Conservation (phyloP, 2,888 invertebrate species). For the Synanthedon tipuliformis region DNA sequence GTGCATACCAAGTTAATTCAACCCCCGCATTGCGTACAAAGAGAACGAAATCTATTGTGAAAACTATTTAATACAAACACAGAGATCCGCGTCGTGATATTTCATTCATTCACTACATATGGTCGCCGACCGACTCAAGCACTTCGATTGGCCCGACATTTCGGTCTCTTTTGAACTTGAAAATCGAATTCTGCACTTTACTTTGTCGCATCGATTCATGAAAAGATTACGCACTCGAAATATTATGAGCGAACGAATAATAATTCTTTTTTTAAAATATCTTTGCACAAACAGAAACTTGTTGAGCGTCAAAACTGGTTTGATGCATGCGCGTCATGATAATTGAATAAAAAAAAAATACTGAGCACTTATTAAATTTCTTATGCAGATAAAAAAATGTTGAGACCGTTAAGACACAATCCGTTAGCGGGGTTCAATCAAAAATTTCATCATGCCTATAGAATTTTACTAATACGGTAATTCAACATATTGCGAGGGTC, state of each 20-base stretch:
- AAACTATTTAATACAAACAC: slow-evolving; percentile 11
- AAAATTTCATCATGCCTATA: slow-evolving; percentile 64
- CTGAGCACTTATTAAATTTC: slow-evolving; percentile 28
- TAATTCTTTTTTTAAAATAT: neutral
- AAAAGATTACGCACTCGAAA: slow-evolving; percentile 20
- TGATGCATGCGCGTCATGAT: neutral
- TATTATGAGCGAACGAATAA: neutral
- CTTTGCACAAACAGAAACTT: neutral
- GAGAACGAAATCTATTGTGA: slow-evolving; percentile 16
- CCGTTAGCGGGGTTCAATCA: slow-evolving; percentile 61
- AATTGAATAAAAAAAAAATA: slow-evolving; percentile 8
- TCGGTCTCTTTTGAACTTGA: slow-evolving; percentile 50
- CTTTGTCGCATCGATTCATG: slow-evolving; percentile 17
- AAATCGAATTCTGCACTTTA: slow-evolving; percentile 14
- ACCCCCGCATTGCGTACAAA: slow-evolving; percentile 49
- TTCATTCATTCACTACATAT: slow-evolving; percentile 39
- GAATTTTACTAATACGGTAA: slow-evolving; percentile 67
- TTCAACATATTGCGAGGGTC: slow-evolving; percentile 66
- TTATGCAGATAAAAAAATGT: slow-evolving; percentile 14
- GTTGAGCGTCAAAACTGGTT: neutral
- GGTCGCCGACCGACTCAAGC: slow-evolving; percentile 35
- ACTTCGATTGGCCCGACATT: slow-evolving; percentile 57
- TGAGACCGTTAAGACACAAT: slow-evolving; percentile 59
- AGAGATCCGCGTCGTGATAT: slow-evolving; percentile 59
- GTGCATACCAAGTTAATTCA: slow-evolving; percentile 17